Evolutionary conservation across 2,797 vertebrate species (phyloP), one percentile per base, ranked within the genome.

Genomic region (Phaenicophaeus curvirostris): DNA sequence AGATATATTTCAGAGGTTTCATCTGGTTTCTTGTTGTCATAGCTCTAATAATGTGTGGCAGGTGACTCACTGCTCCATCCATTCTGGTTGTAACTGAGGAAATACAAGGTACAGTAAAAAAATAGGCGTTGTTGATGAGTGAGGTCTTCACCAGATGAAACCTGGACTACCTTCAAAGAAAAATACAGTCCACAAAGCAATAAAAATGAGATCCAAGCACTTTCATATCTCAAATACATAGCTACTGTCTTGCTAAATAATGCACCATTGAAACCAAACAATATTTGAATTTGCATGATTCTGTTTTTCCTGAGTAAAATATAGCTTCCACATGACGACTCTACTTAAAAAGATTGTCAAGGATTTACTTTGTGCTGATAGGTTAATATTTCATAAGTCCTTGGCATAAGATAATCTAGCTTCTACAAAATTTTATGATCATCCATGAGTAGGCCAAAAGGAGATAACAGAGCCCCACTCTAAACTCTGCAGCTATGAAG

Each of bases 31-130:
- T 54, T 44, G 27, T 59, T 84, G 80, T 81, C 73, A 84, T 68
- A 76, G 63, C 39, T 85, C 66, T 95, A 87, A 72, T 50, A 94
- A 66, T 1, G 8, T n/a, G 61, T 89, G 93, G 81, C 17, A 23
- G 63, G 85, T 90, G 92, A 91, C 81, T 95, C 95, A 91, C 27
- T 50, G 79, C 50, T 90, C 87, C 68, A 46, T 89, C 78, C 7
- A 4, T 53, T 91, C 61, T 59, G 54, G 21, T 41, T 67, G 41
- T 13, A 41, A 53, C 41, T 62, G 61, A 39, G 37, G 55, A 8
- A 20, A 24, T 5, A 51, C 8, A 65, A 57, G 62, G 27, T 28
- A 72, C 20, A 4, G 39, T 15, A 6, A 19, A 78, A 69, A 81
- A 74, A 46, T 4, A 59, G 41, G 8, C 42, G 30, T 48, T 54